Evolutionary conservation across 2,888 invertebrate species (phyloP).

Genomic region (Watsonalla cultraria): DNA sequence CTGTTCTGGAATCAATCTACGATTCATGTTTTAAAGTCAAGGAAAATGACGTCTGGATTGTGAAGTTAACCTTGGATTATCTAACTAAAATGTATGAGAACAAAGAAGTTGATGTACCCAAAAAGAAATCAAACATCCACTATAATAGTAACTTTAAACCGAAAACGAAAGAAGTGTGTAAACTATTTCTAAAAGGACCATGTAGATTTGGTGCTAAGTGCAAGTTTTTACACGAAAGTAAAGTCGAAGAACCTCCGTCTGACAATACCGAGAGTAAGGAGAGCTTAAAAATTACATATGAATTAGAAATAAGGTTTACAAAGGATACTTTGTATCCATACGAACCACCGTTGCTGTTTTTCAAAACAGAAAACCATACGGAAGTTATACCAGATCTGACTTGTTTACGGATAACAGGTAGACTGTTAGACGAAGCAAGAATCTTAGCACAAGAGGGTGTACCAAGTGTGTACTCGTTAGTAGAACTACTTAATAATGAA

Average conservation of each 20-base stretch:
- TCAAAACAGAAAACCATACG: conserved; percentile 80
- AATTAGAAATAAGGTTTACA: conserved; percentile 87
- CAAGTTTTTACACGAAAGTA: conserved; percentile 83
- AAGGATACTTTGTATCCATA: conserved; percentile 84
- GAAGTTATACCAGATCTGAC: conserved; percentile 80
- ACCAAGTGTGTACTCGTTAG: conserved; percentile 85
- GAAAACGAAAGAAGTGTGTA: conserved; percentile 80
- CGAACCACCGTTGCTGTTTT: conserved; percentile 84
- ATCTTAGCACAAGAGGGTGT: conserved; percentile 82
- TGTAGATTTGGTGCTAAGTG: conserved; percentile 88
- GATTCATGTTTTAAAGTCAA: conserved; percentile 83
- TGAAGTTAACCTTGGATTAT: conserved; percentile 83
- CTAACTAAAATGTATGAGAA: conserved; percentile 77
- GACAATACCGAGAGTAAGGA: conserved; percentile 41
- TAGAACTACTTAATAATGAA: conserved; percentile 84
- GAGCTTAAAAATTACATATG: conserved; percentile 73
- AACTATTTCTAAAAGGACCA: conserved; percentile 80
- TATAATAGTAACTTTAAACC: conserved; percentile 57
- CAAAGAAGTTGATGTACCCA: conserved; percentile 66
- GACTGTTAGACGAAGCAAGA: conserved; percentile 83
- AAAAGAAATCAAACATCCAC: conserved; percentile 58
- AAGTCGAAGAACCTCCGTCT: conserved; percentile 40
- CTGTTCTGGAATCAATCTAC: conserved; percentile 87
- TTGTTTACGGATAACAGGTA: conserved; percentile 82
- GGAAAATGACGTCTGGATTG: conserved; percentile 85